A percentile compares a stretch with the other conserved stretches of the same genome.
These are phyloP conservation scores for Sycophaga agraensis DNA, from an alignment of 1,140 invertebrate species.

Conservation along the genomic window DNA sequence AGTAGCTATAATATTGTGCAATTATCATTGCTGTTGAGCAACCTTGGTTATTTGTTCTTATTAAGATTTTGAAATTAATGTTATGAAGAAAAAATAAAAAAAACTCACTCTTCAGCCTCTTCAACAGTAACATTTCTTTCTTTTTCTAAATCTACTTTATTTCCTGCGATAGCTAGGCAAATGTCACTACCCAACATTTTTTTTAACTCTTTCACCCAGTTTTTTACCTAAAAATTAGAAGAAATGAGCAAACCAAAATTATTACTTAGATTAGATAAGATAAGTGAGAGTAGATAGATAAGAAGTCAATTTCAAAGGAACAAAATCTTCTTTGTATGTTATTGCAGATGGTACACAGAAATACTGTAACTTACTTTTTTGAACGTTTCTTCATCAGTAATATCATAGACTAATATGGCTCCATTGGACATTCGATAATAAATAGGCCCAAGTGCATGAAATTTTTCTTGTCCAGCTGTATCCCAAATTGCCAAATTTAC, in stretches of 20 bases:
- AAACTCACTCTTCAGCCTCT: constrained; percentile 83
- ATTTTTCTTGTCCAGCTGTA: constrained; percentile 94
- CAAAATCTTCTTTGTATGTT: too few species aligned
- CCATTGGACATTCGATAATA: constrained; percentile 98
- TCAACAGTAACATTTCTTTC: constrained; percentile 80
- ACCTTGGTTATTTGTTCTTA: too few species aligned
- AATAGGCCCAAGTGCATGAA: constrained; percentile 95
- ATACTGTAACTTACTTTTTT: constrained; percentile 73
- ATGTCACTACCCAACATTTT: constrained; percentile 95
- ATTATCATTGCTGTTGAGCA: too few species aligned
- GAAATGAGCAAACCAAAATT: too few species aligned
- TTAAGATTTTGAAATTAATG: too few species aligned
- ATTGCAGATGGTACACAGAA: too few species aligned
- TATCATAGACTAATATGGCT: constrained; percentile 97
- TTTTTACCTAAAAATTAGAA: constrained; percentile 76
- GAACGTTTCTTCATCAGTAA: constrained; percentile 97
- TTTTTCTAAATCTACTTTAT: constrained; percentile 96
- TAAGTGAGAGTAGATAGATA: too few species aligned
- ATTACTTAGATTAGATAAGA: too few species aligned
- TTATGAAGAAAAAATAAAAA: constrained; percentile 18
- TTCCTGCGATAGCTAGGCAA: constrained; percentile 91
- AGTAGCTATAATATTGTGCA: background rate
- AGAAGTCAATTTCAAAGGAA: too few species aligned
- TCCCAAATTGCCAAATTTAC: constrained; percentile 97
- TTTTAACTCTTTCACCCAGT: constrained; percentile 96